Percentiles rank a stretch among this genome's conserved stretches.
These are phyloP conservation scores for Drosophila maculinotata DNA, from an alignment of 2,888 invertebrate genomes.

Conservation along the genomic window DNA sequence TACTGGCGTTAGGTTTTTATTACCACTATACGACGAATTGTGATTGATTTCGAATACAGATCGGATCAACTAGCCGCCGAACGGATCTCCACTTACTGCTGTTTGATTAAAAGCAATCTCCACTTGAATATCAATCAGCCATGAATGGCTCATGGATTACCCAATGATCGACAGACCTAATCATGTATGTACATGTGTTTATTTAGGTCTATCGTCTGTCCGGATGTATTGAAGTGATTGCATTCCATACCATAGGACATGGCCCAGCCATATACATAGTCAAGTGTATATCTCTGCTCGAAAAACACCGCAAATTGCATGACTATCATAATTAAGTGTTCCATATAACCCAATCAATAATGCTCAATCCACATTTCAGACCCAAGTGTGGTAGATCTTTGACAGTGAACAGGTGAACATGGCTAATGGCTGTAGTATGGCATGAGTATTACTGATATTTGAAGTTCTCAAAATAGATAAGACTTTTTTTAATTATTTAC, in stretches of 20 bases:
- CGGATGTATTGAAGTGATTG: constrained; percentile 47
- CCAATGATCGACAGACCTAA: constrained; percentile 20
- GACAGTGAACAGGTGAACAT: constrained; percentile 36
- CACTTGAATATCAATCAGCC: constrained; percentile 72
- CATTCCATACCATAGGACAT: neutral
- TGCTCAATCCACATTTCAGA: constrained; percentile 8
- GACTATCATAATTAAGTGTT: constrained; percentile 50
- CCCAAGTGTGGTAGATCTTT: constrained; percentile 25
- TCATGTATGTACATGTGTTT: constrained; percentile 11
- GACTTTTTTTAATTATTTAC: constrained; percentile 66
- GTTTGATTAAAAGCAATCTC: constrained; percentile 55
- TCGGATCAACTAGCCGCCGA: constrained; percentile 35
- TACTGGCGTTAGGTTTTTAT: constrained; percentile 38
- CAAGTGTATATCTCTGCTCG: constrained; percentile 32
- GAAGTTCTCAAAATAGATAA: constrained; percentile 47
- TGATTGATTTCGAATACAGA: constrained; percentile 74
- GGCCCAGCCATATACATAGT: constrained; percentile 4
- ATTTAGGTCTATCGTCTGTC: constrained; percentile 15
- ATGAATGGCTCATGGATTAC: constrained; percentile 34
- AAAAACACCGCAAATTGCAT: constrained; percentile 41
- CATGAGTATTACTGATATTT: constrained; percentile 25
- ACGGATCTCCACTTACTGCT: constrained; percentile 70
- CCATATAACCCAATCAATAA: constrained; percentile 21
- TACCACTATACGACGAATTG: constrained; percentile 45
- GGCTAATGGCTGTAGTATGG: constrained; percentile 33